Base-by-base conservation (phyloP, 2,113 vertebrate species). In the Noctilio leporinus region DNA sequence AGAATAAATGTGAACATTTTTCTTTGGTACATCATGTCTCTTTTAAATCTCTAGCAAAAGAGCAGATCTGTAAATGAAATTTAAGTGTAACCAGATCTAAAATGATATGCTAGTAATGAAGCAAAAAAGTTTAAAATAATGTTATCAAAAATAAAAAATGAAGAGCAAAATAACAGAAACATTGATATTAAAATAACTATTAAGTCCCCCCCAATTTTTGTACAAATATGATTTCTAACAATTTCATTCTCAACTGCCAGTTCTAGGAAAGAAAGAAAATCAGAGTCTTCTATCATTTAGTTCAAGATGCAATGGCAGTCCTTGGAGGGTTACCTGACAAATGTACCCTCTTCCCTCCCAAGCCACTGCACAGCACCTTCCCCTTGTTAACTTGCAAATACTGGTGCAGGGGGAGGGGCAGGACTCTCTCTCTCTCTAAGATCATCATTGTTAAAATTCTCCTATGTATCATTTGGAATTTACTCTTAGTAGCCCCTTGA, bases 181-280 rank as follows among this genome's bases (percentile, higher is more conserved):
- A 5, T 49, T 67, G 17, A 69, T 80, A 38, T 38, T 91, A 75
- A 93, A 80, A 49, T 80, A 93, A 91, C 53, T 82, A 84, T 40
- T 78, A 82, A 62, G 65, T 59, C 7, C 17, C 12, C 16, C 24
- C 20, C 38, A 53, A 33, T 40, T 38, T 95, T 59, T 62, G 83
- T 1, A 82, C 17, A 89, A 82, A 76, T 59, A 51, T 40, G 26
- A 91, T 47, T 43, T 35, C 55, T 72, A 92, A 12, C 49, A 62
- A 62, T 62, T 96, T 95, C n/a, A 73, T 70, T 92, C 77, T 47
- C 70, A 85, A 77, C 10, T 75, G n/a, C 38, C 28, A 90, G 12
- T 69, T 81, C n/a, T 80, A 70, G 35, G 3, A 59, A 4, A 45
- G 70, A 87, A 43, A 88, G 33, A 51, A 89, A 33, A 47, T 0